phyloP scores from a whole-genome alignment of 2,888 invertebrate species.

The Baronia brevicornis region DNA sequence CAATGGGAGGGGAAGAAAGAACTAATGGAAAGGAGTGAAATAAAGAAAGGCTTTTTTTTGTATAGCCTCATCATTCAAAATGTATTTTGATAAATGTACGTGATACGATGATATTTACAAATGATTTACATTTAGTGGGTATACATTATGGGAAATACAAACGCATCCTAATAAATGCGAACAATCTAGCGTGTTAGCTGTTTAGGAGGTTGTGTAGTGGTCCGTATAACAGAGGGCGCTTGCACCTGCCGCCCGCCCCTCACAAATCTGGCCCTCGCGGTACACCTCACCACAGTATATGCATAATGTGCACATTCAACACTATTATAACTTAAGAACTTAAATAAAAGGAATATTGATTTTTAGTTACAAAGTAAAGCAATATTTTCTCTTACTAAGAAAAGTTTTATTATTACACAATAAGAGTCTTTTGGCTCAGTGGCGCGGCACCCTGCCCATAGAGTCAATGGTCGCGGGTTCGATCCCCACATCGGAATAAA shows the following conservation, averaged over 20 bases:
- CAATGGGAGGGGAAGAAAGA: too few species aligned
- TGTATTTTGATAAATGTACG: too few species aligned
- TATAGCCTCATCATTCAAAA: too few species aligned
- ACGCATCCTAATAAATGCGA: conserved; percentile 12
- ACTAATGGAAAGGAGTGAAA: too few species aligned
- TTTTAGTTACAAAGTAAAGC: too few species aligned
- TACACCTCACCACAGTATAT: conserved; percentile 44
- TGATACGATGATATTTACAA: not conserved
- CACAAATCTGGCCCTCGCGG: conserved; percentile 65
- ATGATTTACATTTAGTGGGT: conserved; percentile 5
- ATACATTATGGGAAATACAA: conserved; percentile 12
- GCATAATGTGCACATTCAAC: conserved; percentile 21
- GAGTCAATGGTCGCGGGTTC: too few species aligned
- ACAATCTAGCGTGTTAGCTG: conserved; percentile 14
- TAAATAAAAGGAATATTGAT: conserved; percentile 1
- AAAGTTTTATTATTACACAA: too few species aligned
- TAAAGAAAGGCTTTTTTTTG: too few species aligned
- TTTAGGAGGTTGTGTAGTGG: conserved; percentile 27
- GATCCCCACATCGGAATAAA: too few species aligned
- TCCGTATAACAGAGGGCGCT: conserved; percentile 57
- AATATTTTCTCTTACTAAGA: too few species aligned
- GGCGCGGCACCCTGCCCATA: too few species aligned
- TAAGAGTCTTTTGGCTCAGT: too few species aligned
- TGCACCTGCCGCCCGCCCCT: conserved; percentile 64
- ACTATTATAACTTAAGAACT: not conserved